Evolutionary conservation across 2,888 invertebrate species (phyloP).

Genomic region (Stratiomys singularior): DNA sequence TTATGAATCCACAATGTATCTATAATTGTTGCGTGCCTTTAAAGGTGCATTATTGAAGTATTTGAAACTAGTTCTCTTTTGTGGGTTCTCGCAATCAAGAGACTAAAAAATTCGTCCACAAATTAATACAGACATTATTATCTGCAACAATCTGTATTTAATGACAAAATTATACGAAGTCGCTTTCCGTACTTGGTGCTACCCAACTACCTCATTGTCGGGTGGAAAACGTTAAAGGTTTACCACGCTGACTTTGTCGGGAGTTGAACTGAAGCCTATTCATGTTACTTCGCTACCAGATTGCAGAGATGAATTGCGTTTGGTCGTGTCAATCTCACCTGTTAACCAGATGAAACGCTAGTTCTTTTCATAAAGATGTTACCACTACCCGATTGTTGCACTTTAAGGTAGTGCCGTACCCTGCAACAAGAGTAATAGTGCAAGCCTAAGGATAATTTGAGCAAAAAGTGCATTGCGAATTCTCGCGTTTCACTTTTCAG

Average conservation of each 20-base stretch:
- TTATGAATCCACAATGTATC: no score
- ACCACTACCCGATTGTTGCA: neutral
- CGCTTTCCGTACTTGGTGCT: neutral
- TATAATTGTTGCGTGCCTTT: no score
- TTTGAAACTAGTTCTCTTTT: no score
- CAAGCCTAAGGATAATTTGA: neutral
- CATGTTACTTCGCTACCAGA: neutral
- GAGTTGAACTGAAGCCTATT: neutral
- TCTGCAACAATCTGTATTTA: slow-evolving; percentile 32
- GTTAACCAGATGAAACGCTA: no score
- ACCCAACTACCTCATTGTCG: no score
- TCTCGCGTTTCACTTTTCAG: neutral
- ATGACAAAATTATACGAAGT: slow-evolving; percentile 25
- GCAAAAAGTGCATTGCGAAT: neutral
- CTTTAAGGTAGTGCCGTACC: no score
- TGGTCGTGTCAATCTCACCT: no score
- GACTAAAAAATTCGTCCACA: slow-evolving; percentile 3
- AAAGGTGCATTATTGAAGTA: no score
- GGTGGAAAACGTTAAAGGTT: neutral
- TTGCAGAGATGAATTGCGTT: no score
- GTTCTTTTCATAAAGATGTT: neutral
- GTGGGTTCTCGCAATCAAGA: no score
- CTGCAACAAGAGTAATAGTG: no score
- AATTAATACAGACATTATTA: slow-evolving; percentile 41
- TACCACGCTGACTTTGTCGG: neutral